Percentiles rank a stretch among this genome's conserved stretches.
These are phyloP conservation scores for Falco cherrug DNA, from an alignment of 2,797 vertebrate genomes.

Conservation along the genomic window DNA sequence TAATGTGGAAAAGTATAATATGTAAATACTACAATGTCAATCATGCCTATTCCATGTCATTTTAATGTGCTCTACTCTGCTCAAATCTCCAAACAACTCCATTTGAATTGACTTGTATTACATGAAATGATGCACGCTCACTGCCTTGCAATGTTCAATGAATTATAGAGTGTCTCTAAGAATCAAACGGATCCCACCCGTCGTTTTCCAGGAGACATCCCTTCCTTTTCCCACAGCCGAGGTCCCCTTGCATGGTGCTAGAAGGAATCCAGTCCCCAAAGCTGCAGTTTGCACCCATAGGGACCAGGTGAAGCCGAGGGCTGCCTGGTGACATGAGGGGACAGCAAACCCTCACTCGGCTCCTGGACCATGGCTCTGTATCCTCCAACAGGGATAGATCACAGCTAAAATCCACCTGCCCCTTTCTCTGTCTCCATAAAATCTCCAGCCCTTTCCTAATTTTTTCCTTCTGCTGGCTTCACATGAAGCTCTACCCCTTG, in stretches of 20 bases:
- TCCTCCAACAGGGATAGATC: not conserved
- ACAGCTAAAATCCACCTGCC: not conserved
- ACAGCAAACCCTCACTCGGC: not conserved
- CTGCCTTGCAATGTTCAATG: not conserved
- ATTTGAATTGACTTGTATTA: not conserved
- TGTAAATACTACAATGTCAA: not conserved
- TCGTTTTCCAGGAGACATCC: not conserved
- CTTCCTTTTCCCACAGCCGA: not conserved
- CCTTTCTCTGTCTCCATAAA: not conserved
- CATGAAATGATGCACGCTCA: not conserved
- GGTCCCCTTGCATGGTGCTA: not conserved
- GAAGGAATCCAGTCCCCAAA: not conserved
- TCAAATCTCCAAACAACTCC: not conserved
- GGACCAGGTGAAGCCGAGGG: not conserved
- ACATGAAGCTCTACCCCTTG: not conserved
- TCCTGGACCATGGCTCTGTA: not conserved
- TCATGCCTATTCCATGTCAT: not conserved
- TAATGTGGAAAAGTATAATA: not conserved
- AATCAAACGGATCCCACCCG: not conserved
- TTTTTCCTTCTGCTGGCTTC: not conserved
- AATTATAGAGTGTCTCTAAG: not conserved
- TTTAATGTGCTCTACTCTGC: not conserved
- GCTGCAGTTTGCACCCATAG: not conserved
- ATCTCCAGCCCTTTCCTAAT: not conserved
- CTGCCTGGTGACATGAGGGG: not conserved